Evolutionary conservation across 2,797 vertebrate species (phyloP).

Genomic region (Champsocephalus esox): DNA sequence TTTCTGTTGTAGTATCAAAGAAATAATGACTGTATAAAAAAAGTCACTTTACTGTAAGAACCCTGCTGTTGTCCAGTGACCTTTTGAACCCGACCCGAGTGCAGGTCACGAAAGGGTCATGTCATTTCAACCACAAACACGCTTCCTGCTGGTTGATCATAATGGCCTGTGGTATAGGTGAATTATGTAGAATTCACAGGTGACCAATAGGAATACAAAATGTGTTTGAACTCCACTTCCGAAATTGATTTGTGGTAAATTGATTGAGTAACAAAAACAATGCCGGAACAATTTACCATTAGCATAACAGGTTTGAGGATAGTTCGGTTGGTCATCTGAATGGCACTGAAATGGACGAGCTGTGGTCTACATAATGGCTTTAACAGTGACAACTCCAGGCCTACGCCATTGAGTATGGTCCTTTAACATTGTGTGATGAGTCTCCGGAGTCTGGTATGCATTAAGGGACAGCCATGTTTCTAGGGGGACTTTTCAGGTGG

Average conservation of each 20-base stretch:
- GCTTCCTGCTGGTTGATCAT: slow-evolving; percentile 46
- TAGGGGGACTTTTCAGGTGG: not conserved
- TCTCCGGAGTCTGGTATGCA: slow-evolving; percentile 14
- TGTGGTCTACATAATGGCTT: slow-evolving; percentile 44
- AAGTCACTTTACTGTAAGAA: too few relatives aligned
- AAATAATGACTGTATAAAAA: too few relatives aligned
- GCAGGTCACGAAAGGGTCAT: slow-evolving; percentile 44
- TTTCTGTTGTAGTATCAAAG: not conserved
- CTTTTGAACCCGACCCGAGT: slow-evolving; percentile 54
- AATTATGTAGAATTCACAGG: slow-evolving; percentile 31
- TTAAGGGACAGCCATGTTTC: not conserved
- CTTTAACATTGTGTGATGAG: slow-evolving; percentile 24
- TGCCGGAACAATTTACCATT: slow-evolving; percentile 5
- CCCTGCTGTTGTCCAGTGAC: slow-evolving; percentile 40
- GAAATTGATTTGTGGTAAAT: slow-evolving; percentile 35
- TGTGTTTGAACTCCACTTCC: slow-evolving; percentile 26
- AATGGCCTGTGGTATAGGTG: slow-evolving; percentile 38
- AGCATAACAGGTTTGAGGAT: not conserved
- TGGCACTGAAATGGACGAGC: slow-evolving; percentile 24
- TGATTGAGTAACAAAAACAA: slow-evolving; percentile 1
- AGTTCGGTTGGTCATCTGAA: not conserved
- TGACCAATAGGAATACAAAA: slow-evolving; percentile 43
- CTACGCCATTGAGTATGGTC: not conserved
- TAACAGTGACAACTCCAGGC: slow-evolving; percentile 34
- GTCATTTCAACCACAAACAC: slow-evolving; percentile 44